Percentiles rank a stretch among this genome's conserved stretches.
Conservation (phyloP, 2,888 invertebrate genomes). For the Mallateleia sp. region DNA sequence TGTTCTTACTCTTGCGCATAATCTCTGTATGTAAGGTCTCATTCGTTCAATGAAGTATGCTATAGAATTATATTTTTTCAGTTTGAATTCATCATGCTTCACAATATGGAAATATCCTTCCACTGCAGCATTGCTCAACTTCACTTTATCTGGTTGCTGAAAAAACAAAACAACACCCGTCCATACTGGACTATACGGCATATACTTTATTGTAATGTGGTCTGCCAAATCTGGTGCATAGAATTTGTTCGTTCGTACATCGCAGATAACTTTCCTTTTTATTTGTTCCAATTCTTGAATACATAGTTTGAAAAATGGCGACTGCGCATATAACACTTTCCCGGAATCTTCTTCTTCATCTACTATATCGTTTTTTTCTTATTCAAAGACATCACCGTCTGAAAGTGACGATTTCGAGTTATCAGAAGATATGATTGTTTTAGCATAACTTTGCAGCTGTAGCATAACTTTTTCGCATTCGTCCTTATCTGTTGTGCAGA, state of each 20-base stretch:
- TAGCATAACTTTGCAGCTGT: too few relatives aligned
- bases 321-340: not conserved
- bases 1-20: not conserved
- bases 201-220: not conserved
- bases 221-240: conserved; percentile 3
- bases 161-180: not conserved
- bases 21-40: not conserved
- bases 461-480: not conserved
- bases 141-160: not conserved
- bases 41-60: not conserved
- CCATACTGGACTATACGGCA: conserved; percentile 6
- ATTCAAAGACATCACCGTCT: not conserved
- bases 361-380: not conserved
- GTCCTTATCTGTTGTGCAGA: not conserved
- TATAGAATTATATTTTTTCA: not conserved
- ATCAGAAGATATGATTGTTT: not conserved
- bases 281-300: not conserved
- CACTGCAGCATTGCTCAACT: not conserved
- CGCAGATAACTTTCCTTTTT: too few relatives aligned
- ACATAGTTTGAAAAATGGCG: not conserved
- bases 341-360: not conserved
- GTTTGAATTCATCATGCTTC: not conserved
- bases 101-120: conserved; percentile 7
- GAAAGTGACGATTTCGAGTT: not conserved
- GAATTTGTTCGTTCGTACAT: not conserved